Conservation (phyloP, 2,797 vertebrate species). For the Anniella stebbinsi region DNA sequence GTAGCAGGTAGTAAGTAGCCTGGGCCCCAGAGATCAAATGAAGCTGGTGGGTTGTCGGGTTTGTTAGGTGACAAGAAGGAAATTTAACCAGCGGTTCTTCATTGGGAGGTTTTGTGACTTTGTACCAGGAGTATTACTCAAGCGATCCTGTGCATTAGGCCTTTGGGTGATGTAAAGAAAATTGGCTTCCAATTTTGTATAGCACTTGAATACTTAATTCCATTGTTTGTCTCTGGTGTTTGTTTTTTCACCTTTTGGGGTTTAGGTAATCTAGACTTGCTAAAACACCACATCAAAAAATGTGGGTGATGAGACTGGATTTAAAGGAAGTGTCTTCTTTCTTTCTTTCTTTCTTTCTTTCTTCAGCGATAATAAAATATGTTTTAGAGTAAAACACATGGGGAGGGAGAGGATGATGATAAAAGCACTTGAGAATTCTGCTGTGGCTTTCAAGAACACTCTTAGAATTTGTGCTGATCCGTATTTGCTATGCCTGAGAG, state of each 20-base stretch:
- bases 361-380: neutral
- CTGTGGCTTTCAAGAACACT: neutral
- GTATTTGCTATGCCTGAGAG: neutral
- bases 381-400: neutral
- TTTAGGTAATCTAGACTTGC: neutral
- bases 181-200: neutral
- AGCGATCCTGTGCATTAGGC: neutral
- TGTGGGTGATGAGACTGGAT: neutral
- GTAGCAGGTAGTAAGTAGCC: neutral
- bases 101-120: neutral
- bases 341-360: too few relatives aligned
- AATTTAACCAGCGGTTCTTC: neutral
- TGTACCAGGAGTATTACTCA: neutral
- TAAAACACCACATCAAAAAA: neutral
- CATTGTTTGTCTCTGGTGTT: neutral
- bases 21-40: neutral
- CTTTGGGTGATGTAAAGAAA: neutral
- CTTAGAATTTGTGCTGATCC: neutral
- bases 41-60: neutral
- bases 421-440: neutral
- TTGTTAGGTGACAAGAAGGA: neutral
- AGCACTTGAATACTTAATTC: neutral
- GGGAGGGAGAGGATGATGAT: neutral
- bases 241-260: neutral
- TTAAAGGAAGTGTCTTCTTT: neutral